A percentile compares a stretch with the other conserved stretches of the same genome.
Evolutionary conservation across 2,113 vertebrate species (phyloP).

Genomic region (Platichthys stellatus): DNA sequence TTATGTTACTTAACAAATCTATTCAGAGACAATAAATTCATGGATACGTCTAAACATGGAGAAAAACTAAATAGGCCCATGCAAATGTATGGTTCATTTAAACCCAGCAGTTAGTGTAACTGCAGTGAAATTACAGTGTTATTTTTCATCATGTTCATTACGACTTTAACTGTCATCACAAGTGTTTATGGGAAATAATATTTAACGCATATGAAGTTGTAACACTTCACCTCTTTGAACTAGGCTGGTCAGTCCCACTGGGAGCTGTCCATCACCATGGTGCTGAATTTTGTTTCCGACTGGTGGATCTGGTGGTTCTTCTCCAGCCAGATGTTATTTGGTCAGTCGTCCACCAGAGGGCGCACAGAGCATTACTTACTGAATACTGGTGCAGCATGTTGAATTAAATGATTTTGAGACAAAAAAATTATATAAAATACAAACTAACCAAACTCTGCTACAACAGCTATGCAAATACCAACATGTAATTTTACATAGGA

Average conservation of each 20-base stretch:
- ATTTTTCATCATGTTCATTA: background rate
- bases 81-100: background rate
- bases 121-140: background rate
- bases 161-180: background rate
- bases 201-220: background rate
- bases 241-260: background rate
- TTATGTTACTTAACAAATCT: background rate
- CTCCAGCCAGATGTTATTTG: background rate
- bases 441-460: background rate
- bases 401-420: background rate
- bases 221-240: background rate
- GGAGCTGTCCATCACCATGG: conserved; percentile 58
- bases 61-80: background rate
- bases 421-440: background rate
- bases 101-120: background rate
- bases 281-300: conserved; percentile 57
- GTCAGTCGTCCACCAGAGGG: conserved; percentile 51
- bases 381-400: background rate
- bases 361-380: background rate
- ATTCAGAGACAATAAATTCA: background rate
- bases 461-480: background rate
- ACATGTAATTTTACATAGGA: too few relatives aligned
- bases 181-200: too few relatives aligned
- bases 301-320: background rate
- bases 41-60: background rate